phyloP scores from a whole-genome alignment of 1,140 invertebrate genomes.

The Heliconius melpomene region DNA sequence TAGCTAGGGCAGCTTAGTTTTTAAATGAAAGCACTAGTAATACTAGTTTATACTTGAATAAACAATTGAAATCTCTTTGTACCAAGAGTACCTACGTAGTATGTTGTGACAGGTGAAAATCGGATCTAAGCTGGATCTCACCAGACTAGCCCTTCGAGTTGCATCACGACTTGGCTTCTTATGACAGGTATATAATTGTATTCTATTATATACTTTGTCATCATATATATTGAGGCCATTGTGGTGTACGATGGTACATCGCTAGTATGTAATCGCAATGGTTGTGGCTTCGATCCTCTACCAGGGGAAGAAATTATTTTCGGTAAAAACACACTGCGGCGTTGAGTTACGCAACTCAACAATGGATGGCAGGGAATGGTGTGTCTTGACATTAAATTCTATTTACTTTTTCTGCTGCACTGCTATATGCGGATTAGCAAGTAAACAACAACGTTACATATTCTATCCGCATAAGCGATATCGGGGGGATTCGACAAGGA shows the following conservation, averaged over 20 bases:
- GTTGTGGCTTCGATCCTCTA: no score
- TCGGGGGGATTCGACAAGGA: constrained; percentile 2
- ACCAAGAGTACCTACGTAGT: not conserved
- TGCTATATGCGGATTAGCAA: no score
- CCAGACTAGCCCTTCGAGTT: not conserved
- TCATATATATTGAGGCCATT: not conserved
- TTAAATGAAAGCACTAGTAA: not conserved
- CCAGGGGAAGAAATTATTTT: no score
- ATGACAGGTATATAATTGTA: not conserved
- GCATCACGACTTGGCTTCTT: not conserved
- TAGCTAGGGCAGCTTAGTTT: not conserved
- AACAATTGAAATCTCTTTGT: not conserved
- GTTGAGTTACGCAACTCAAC: not conserved
- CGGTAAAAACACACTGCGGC: no score
- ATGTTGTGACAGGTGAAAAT: not conserved
- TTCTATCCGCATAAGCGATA: not conserved
- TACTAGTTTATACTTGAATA: not conserved
- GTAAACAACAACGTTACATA: not conserved
- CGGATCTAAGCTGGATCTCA: constrained; percentile 8
- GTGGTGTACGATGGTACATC: no score
- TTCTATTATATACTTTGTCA: not conserved
- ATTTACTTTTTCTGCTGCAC: no score
- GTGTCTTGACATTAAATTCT: no score
- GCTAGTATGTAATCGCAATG: no score
- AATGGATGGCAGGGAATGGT: not conserved